phyloP scores from a whole-genome alignment of 2,888 invertebrate genomes.

The Exephanes ischioxanthus region DNA sequence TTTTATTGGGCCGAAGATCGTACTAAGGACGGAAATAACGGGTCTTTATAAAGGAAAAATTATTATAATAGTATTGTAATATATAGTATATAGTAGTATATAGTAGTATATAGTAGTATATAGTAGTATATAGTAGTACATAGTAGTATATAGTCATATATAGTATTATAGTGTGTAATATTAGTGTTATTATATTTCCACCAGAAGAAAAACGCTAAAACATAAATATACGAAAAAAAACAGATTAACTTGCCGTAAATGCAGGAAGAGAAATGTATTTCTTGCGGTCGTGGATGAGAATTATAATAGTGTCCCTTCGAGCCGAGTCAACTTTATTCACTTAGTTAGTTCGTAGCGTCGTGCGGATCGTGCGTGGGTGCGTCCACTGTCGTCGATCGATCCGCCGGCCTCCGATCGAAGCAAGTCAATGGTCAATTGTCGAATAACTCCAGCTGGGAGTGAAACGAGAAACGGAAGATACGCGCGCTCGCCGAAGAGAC shows the following conservation, averaged over 20 bases:
- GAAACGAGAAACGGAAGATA: constrained; percentile 20
- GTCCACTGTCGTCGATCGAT: constrained; percentile 19
- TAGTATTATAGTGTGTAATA: neutral
- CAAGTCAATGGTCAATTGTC: constrained; percentile 33
- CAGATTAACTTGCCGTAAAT: constrained; percentile 5
- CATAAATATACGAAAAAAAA: neutral
- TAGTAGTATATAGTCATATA: too few species aligned
- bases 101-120: too few species aligned
- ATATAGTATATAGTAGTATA: too few species aligned
- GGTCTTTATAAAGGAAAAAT: neutral
- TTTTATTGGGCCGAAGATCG: neutral
- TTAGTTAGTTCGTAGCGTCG: neutral
- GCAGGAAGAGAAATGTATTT: neutral
- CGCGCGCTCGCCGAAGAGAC: neutral
- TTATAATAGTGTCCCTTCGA: constrained; percentile 18
- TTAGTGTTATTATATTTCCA: neutral
- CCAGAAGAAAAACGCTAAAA: neutral
- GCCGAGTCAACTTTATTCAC: constrained; percentile 43
- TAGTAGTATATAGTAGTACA: too few species aligned
- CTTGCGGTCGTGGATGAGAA: neutral
- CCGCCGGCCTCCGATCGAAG: neutral
- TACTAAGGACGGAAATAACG: neutral
- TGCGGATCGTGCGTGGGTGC: constrained; percentile 5
- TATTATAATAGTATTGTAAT: neutral
- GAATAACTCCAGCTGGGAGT: constrained; percentile 29